phyloP scores from a whole-genome alignment of 2,797 vertebrate genomes.

The Danio jaintianensis region DNA sequence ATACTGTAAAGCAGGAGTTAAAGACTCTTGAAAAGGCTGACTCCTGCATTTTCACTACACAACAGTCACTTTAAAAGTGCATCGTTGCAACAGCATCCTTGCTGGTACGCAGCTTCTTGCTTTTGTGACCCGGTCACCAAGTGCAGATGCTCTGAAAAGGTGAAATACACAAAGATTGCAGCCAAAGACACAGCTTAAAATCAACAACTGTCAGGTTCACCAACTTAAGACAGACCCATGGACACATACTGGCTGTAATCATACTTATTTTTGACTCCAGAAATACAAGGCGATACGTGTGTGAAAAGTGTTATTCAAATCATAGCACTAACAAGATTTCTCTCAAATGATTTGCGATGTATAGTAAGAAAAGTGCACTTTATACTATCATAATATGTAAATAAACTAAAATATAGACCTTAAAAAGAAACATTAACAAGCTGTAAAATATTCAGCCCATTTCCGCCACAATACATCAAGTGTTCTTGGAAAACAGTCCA shows the following conservation, averaged over 20 bases:
- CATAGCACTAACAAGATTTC: neutral
- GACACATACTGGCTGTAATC: neutral
- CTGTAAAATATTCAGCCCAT: neutral
- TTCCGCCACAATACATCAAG: neutral
- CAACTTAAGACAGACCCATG: neutral
- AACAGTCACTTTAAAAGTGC: conserved; percentile 44
- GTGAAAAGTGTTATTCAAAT: neutral
- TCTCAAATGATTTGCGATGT: neutral
- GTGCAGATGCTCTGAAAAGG: conserved; percentile 29
- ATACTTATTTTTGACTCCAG: neutral
- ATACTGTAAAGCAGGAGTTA: conserved; percentile 46
- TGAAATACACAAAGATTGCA: conserved; percentile 14
- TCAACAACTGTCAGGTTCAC: neutral
- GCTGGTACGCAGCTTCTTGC: conserved; percentile 16
- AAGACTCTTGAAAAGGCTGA: conserved; percentile 39
- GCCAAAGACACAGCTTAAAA: neutral
- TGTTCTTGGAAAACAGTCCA: conserved; percentile 7
- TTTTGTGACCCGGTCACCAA: conserved; percentile 26
- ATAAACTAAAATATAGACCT: conserved; percentile 9
- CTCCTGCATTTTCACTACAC: conserved; percentile 36
- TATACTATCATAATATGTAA: neutral
- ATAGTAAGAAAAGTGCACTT: neutral
- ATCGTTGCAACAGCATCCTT: conserved; percentile 31
- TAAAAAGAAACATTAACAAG: neutral
- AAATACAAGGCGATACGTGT: neutral